Evolutionary conservation across 2,888 invertebrate species (phyloP).

Genomic region (Ganaspis brasiliensis): DNA sequence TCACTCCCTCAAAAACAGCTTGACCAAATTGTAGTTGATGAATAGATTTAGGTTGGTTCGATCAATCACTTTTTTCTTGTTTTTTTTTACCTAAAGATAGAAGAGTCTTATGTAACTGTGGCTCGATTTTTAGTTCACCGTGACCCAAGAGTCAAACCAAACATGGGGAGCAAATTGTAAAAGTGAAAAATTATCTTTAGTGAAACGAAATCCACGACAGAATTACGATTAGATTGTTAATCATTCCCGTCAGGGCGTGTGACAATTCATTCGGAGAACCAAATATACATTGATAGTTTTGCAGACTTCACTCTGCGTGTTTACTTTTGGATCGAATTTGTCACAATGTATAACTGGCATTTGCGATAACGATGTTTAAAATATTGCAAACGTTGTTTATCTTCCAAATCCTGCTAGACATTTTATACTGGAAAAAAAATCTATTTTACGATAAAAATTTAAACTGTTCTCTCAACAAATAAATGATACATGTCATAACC

Average conservation of each 20-base stretch:
- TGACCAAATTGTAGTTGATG: not conserved
- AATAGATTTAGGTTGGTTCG: not conserved
- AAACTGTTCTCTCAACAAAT: too few relatives aligned
- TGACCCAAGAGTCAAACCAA: not conserved
- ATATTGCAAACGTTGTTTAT: constrained; percentile 12
- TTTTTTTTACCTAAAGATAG: not conserved
- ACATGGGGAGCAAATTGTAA: constrained; percentile 4
- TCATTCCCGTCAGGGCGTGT: constrained; percentile 19
- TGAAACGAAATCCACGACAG: not conserved
- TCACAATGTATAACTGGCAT: constrained; percentile 9
- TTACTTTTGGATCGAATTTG: constrained; percentile 39
- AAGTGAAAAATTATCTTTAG: constrained; percentile 18
- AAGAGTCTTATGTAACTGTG: not conserved
- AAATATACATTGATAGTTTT: constrained; percentile 7
- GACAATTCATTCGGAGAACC: constrained; percentile 26
- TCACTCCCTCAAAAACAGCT: not conserved
- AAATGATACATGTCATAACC: too few relatives aligned
- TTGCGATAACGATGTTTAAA: constrained; percentile 26
- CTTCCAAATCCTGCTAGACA: not conserved
- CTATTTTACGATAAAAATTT: too few relatives aligned
- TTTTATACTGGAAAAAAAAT: not conserved
- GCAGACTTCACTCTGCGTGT: constrained; percentile 5
- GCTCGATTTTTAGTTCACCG: not conserved
- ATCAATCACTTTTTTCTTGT: not conserved
- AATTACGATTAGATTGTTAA: constrained; percentile 35